Evolutionary conservation across 2,113 vertebrate species (phyloP), one percentile per base, ranked within the genome.

Genomic region (Hydrochoerus hydrochaeris): DNA sequence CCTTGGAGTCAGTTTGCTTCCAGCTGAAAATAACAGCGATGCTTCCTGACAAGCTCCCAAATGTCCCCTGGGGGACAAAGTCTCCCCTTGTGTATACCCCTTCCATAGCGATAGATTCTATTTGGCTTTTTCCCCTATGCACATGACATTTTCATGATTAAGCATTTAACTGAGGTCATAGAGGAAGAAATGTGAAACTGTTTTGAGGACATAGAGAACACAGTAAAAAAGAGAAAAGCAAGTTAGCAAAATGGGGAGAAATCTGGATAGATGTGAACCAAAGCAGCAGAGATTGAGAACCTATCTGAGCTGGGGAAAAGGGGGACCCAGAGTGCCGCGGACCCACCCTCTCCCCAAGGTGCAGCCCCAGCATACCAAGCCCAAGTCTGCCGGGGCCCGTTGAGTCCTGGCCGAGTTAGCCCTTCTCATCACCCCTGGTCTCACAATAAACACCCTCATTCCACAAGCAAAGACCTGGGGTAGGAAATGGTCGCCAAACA

Each of bases 81-180:
- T 77, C 54, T 54, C 30, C 63, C 80, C 60, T 71, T 16, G 28
- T 32, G 81, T 71, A 12, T 54, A 65, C 63, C 24, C 65, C 86
- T 83, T 44, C 44, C 32, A 38, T 5, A 69, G 7, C 0, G n/a
- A 11, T 28, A 57, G 38, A 12, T 85, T 86, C 26, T 86, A 28
- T 65, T 67, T 91, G 38, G 35, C n/a, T 60, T 54, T 54, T 54
- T 54, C 54, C 22, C 58, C 16, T 7, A 26, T 85, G n/a, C 20
- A 54, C 38, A 71, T 20, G 75, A 17, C 24, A 58, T 54, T 54
- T 54, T 54, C 16, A 75, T 58, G 46, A 92, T 85, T 94, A 75
- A 95, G 75, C 30, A 52, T 80, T 32, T 54, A 52, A 80, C 46
- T 52, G n/a, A 95, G 49, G 58, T 91, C 88, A 82, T 75, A 38